A percentile compares a stretch with the other conserved stretches of the same genome.
phyloP scores from a whole-genome alignment of 1,140 invertebrate species.

The Ooceraea biroi region DNA sequence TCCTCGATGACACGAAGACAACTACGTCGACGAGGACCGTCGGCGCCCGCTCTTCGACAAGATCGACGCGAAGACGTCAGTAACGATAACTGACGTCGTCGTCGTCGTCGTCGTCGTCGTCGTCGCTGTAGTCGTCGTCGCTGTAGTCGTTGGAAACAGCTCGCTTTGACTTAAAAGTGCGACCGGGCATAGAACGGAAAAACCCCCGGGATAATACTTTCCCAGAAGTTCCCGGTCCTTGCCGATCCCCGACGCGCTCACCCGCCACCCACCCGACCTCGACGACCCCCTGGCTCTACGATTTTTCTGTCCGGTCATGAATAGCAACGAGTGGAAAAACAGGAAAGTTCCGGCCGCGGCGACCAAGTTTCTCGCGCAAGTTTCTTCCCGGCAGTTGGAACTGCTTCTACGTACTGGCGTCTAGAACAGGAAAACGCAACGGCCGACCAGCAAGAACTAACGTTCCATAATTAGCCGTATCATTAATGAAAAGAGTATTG shows the following conservation, averaged over 20 bases:
- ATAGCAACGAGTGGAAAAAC: slow-evolving; percentile 82
- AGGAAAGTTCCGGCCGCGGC: slow-evolving; percentile 75
- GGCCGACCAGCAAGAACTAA: slow-evolving; percentile 9
- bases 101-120: no score
- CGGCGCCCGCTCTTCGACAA: slow-evolving; percentile 19
- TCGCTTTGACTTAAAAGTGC: slow-evolving; percentile 73
- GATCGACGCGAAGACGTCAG: not conserved
- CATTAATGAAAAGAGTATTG: slow-evolving; percentile 48
- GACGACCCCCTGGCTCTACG: slow-evolving; percentile 73
- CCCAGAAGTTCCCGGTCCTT: slow-evolving; percentile 57
- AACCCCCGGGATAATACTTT: slow-evolving; percentile 75
- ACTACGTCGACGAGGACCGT: slow-evolving; percentile 23
- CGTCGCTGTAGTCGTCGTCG: not conserved
- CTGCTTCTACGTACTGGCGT: slow-evolving; percentile 50
- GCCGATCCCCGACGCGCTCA: slow-evolving; percentile 13
- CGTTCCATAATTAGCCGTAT: slow-evolving; percentile 65
- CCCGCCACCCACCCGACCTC: slow-evolving; percentile 57
- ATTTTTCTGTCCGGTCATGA: slow-evolving; percentile 80
- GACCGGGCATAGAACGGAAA: slow-evolving; percentile 72
- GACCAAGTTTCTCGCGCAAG: slow-evolving; percentile 69
- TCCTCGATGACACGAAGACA: slow-evolving; percentile 76
- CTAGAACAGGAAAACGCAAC: slow-evolving; percentile 41
- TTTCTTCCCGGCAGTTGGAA: slow-evolving; percentile 61
- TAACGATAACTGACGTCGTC: slow-evolving; percentile 5
- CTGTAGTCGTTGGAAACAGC: slow-evolving; percentile 44